Base-by-base conservation (phyloP, 2,113 vertebrate species). In the Alethe castanea region DNA sequence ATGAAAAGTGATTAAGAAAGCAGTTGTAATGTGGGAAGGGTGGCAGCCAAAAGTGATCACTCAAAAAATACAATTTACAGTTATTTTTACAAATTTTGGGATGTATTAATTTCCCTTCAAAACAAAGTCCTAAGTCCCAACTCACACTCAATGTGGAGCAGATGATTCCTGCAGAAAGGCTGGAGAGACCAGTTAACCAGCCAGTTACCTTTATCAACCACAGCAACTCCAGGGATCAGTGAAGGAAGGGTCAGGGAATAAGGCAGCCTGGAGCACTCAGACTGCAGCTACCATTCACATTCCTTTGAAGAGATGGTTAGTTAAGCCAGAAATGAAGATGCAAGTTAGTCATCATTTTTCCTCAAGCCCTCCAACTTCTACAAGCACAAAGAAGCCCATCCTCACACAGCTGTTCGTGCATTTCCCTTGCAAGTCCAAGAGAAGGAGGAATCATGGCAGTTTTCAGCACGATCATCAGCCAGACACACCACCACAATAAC, bases 1-100 rank as follows among this genome's bases (percentile, higher is more conserved):
- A 62, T 15, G 62, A 82, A 59, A 91, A 88, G 79, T 73, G 59
- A 86, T 90, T 88, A 90, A 90, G 91, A 88, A 96, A 95, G 92
- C 71, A 72, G 78, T 29, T 69, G 84, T 42, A 19, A 74, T 1
- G 45, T 78, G 56, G 76, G 47, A 82, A 54, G 28, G 42, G 87
- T 40, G 85, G 85, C 88, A 93, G 92, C 79, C 85, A 60, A 47
- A 76, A 83, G 74, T 26, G 79, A 38, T 77, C 42, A 44, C 70
- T 90, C 4, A 3, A 90, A 93, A 95, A 88, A 85, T 44, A 61
- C 62, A 25, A 61, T 92, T 88, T 90, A 72, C 87, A 93, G 62
- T 53, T 48, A 8, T 36, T 81, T 81, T 66, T 33, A 73, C 88
- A 94, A 61, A 77, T 73, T 26, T 4, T 31, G 35, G 67, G 89